Conservation (phyloP, 1,140 invertebrate species). For the Aphaenogaster rudis region DNA sequence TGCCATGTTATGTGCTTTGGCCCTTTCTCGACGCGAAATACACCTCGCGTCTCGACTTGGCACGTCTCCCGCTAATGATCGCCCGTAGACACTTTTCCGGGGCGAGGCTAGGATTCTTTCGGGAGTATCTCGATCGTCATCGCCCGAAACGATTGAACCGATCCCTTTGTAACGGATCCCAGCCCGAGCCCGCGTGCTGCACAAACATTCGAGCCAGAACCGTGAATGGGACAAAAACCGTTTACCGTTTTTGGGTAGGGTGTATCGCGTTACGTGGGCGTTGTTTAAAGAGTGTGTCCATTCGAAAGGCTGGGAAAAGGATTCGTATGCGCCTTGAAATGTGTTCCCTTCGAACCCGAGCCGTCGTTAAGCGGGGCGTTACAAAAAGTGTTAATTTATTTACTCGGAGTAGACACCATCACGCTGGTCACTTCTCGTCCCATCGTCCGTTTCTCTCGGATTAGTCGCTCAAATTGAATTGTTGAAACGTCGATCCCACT, state of each 20-base stretch:
- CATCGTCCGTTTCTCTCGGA: neutral
- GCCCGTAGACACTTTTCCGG: conserved; percentile 31
- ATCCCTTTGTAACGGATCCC: conserved; percentile 47
- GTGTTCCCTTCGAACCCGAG: neutral
- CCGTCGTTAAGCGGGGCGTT: neutral
- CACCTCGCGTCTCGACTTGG: neutral
- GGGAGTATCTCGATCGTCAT: conserved; percentile 27
- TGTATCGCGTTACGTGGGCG: conserved; percentile 49
- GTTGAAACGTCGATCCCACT: neutral
- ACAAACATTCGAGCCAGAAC: conserved; percentile 43
- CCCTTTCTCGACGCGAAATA: neutral
- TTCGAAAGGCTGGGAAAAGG: conserved; percentile 29
- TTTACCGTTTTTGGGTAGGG: conserved; percentile 33
- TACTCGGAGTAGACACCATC: neutral
- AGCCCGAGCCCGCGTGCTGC: conserved; percentile 21
- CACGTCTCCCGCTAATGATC: conserved; percentile 44
- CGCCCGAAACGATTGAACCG: conserved; percentile 42
- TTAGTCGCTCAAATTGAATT: conserved; percentile 32
- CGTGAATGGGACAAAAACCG: conserved; percentile 52
- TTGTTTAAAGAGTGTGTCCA: conserved; percentile 12
- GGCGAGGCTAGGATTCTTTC: conserved; percentile 32
- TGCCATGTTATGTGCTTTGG: no score
- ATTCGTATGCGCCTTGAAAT: neutral
- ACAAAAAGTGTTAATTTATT: conserved; percentile 17
- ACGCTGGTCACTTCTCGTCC: neutral